Evolutionary conservation across 2,888 invertebrate species (phyloP), one percentile per base, ranked within the genome.

Genomic region (Nipponacmea schrenckii): DNA sequence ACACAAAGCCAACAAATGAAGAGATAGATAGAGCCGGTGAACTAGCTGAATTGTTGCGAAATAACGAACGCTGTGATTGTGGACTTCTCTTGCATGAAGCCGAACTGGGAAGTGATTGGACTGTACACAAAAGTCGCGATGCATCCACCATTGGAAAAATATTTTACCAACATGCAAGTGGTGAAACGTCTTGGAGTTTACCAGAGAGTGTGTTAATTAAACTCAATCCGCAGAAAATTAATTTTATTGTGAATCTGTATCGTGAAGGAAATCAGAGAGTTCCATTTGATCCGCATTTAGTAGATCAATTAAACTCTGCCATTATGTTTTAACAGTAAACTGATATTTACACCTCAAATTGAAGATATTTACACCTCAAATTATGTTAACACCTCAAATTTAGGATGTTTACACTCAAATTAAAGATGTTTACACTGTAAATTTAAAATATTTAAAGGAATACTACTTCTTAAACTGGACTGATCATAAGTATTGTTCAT

Each of bases 51-150:
- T 78, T 79, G 17, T 72, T 84, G 66, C 76, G 79, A 64, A 75
- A 78, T 3, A 78, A 72, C 71, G 84, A 84, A 64, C 64, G 73
- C 0, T 84, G 84, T 79, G 84, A 84, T 48, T 84, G 84, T 77
- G 84, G 84, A 2, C 79, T 84, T 68, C 75, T 81, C 0, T 68
- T 82, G 46, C 68, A 75, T 26, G 75, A 82, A 62, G 79, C 81
- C 4, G 81, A 82, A 56, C 69, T 84, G 46, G 81, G 80, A 1
- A 31, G 74, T 24, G 82, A 81, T 10, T 84, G 84, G 84, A 80
- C 83, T 4, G 79, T 84, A 24, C 84, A 84, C 69, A 73, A 80
- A 27, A 83, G 82, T 70, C 79, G 81, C 66, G 83, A 83, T 45
- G 50, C 70, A 5, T 63, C 63, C 27, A 81, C 82, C 0, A 68